A percentile compares a stretch with the other conserved stretches of the same genome.
Conservation (phyloP, 2,113 vertebrate species). For the Asarcornis scutulata region DNA sequence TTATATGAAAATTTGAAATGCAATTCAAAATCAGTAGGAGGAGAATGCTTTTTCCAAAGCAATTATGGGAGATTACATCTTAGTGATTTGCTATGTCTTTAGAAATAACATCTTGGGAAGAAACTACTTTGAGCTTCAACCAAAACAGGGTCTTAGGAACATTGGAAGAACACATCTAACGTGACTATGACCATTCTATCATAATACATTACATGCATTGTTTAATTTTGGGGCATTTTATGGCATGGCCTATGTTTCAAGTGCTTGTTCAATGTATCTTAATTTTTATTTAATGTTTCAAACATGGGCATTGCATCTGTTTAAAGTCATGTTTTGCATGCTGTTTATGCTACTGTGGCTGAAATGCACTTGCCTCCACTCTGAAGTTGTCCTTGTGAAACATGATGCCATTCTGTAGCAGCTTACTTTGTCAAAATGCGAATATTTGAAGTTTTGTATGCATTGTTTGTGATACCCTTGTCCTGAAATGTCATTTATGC, state of each 20-base stretch:
- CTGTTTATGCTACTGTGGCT: conserved; percentile 27
- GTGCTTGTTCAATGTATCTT: conserved; percentile 9
- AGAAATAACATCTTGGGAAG: not conserved
- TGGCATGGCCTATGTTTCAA: conserved; percentile 54
- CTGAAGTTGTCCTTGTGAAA: conserved; percentile 40
- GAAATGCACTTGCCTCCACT: conserved; percentile 56
- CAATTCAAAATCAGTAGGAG: not conserved
- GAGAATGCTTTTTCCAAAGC: conserved; percentile 3
- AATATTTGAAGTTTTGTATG: conserved; percentile 28
- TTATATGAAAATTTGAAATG: not conserved
- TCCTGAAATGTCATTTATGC: not conserved
- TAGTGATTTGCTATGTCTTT: not conserved
- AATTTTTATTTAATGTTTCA: conserved; percentile 41
- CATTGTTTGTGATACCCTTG: conserved; percentile 36
- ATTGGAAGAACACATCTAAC: not conserved
- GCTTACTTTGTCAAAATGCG: conserved; percentile 38
- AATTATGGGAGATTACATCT: not conserved
- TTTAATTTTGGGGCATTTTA: conserved; percentile 52
- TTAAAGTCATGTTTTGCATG: conserved; percentile 56
- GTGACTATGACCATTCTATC: not conserved
- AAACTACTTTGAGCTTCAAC: not conserved
- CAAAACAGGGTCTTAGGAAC: not conserved
- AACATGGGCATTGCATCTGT: conserved; percentile 33
- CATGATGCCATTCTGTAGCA: conserved; percentile 54
- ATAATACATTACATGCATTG: not conserved